Percentiles rank a stretch among this genome's conserved stretches.
phyloP scores from a whole-genome alignment of 2,797 vertebrate species.

The Muscicapa comitata region DNA sequence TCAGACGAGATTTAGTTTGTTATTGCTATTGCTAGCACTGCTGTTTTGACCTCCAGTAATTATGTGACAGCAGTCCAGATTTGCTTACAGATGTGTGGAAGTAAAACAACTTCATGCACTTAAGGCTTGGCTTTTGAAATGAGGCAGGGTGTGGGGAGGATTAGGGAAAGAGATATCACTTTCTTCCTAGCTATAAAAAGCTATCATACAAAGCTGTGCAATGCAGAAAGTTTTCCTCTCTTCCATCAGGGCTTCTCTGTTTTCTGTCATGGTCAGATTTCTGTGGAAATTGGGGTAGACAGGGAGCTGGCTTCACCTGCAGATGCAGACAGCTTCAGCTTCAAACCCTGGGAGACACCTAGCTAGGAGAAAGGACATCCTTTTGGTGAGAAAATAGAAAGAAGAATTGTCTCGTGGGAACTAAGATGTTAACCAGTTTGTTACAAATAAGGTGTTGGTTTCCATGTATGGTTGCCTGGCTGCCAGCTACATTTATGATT shows the following conservation, averaged over 20 bases:
- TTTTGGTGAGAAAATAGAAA: no score
- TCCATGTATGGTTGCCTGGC: no score
- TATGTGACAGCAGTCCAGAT: not conserved
- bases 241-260: not conserved
- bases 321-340: no score
- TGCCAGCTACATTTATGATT: no score
- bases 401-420: no score
- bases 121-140: not conserved
- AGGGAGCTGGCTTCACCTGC: no score
- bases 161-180: not conserved
- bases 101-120: not conserved
- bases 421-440: no score
- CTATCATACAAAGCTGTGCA: not conserved
- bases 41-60: constrained; percentile 30
- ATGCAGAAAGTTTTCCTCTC: not conserved
- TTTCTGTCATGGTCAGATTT: not conserved
- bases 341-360: no score
- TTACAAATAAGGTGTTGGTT: no score
- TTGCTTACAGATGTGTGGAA: not conserved
- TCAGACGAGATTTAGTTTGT: constrained; percentile 13
- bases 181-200: not conserved
- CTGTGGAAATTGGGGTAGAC: no score
- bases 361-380: no score
- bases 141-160: rapidly evolving
- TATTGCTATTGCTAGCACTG: not conserved